phyloP scores from a whole-genome alignment of 2,113 vertebrate genomes.

The Brachypodius melanocephalos region DNA sequence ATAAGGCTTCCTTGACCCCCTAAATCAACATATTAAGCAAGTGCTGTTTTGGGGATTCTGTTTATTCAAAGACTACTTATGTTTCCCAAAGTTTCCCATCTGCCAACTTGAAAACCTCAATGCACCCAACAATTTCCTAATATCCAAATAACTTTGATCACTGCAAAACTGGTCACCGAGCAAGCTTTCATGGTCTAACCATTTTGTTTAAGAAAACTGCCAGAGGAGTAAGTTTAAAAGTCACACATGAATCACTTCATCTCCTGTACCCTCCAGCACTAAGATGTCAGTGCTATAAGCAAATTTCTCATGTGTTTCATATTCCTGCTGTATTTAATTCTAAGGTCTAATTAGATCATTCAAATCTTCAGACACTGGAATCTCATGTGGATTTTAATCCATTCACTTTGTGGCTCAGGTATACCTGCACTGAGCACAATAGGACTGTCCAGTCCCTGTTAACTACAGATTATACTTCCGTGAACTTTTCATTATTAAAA shows the following conservation, averaged over 20 bases:
- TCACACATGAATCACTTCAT: neutral
- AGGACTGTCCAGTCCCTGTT: neutral
- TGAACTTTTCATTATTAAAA: neutral
- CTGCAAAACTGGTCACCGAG: neutral
- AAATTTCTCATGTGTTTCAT: neutral
- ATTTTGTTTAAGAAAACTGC: neutral
- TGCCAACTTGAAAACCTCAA: neutral
- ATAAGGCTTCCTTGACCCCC: neutral
- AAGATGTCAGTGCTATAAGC: neutral
- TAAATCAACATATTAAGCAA: neutral
- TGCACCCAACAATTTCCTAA: constrained; percentile 13
- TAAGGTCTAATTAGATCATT: neutral
- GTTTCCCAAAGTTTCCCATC: neutral
- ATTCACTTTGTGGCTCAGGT: neutral
- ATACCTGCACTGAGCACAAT: neutral
- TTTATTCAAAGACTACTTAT: neutral
- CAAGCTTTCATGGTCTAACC: neutral
- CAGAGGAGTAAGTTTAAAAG: neutral
- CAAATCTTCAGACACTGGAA: neutral
- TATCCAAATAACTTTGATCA: neutral
- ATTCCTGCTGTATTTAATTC: neutral
- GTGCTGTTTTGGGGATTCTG: neutral
- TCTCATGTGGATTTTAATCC: neutral
- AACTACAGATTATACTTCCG: neutral
- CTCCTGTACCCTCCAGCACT: neutral